Evolutionary conservation across 1,140 invertebrate species (phyloP).

Genomic region (Drosophila nigromelanica): DNA sequence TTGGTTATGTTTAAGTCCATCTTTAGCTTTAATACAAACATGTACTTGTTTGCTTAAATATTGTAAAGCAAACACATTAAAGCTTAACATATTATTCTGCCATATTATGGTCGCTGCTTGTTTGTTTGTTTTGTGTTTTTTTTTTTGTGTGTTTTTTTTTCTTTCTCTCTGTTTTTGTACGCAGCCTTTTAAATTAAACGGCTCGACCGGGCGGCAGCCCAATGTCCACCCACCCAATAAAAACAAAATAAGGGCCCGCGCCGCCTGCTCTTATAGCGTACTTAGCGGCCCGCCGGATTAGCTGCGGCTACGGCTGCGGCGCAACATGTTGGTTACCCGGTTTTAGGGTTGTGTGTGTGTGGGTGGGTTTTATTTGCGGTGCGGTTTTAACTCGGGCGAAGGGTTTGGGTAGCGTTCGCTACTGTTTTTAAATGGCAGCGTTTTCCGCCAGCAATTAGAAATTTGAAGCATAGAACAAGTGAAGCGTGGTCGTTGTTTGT

Average conservation of each 20-base stretch:
- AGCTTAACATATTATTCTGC: too few species aligned
- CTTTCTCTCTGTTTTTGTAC: background rate
- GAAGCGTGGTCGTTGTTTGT: background rate
- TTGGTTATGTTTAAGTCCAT: background rate
- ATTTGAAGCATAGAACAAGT: constrained; percentile 30
- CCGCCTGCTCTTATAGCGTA: constrained; percentile 28
- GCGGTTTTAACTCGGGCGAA: constrained; percentile 19
- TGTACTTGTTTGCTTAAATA: too few species aligned
- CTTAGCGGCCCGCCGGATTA: constrained; percentile 36
- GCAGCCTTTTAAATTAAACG: constrained; percentile 15
- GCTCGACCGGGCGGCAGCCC: background rate
- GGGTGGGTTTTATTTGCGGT: constrained; percentile 31
- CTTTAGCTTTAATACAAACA: background rate
- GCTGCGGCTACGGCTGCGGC: constrained; percentile 35
- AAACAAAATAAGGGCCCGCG: background rate
- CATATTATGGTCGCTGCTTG: too few species aligned
- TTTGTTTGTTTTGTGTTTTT: background rate
- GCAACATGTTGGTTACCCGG: constrained; percentile 29
- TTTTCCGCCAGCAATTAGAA: constrained; percentile 35
- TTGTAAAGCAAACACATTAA: too few species aligned
- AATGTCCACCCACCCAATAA: constrained; percentile 5
- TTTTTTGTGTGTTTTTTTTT: constrained; percentile 6
- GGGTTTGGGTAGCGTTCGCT: background rate
- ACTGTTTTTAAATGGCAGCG: constrained; percentile 20
- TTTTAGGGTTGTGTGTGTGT: background rate